Evolutionary conservation across 1,140 invertebrate genomes (phyloP).

Genomic region (Bombus confusus): DNA sequence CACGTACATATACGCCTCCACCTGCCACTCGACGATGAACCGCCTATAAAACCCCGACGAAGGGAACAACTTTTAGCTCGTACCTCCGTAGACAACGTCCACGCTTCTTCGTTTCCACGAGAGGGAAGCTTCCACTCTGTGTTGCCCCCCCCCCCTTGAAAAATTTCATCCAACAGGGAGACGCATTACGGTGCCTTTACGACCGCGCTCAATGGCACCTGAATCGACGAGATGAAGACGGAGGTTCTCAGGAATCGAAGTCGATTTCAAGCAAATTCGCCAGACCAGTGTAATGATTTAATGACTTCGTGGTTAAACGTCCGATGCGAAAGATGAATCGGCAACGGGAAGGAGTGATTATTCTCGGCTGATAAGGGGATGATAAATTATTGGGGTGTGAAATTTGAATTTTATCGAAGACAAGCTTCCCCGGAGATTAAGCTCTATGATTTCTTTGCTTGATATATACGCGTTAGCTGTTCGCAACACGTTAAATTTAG

Average conservation of each 20-base stretch:
- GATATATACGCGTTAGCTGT: neutral
- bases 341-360: neutral
- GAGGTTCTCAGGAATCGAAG: neutral
- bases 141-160: neutral
- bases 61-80: slow-evolving; percentile 69
- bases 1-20: slow-evolving; percentile 73
- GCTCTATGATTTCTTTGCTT: neutral
- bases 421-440: neutral
- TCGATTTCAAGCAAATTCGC: neutral
- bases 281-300: neutral
- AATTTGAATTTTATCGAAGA: neutral
- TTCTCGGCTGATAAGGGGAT: neutral
- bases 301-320: slow-evolving; percentile 9
- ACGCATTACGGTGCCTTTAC: slow-evolving; percentile 8
- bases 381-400: neutral
- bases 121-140: neutral
- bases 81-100: slow-evolving; percentile 69
- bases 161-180: slow-evolving; percentile 6
- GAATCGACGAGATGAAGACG: neutral
- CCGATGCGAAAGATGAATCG: slow-evolving; percentile 12
- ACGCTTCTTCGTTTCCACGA: neutral
- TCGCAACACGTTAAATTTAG: too few species aligned
- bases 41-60: slow-evolving; percentile 71
- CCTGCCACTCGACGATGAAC: slow-evolving; percentile 72
- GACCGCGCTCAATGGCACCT: slow-evolving; percentile 16